Evolutionary conservation across 2,888 invertebrate species (phyloP), one percentile per base, ranked within the genome.

Genomic region (Lydus trimaculatus): DNA sequence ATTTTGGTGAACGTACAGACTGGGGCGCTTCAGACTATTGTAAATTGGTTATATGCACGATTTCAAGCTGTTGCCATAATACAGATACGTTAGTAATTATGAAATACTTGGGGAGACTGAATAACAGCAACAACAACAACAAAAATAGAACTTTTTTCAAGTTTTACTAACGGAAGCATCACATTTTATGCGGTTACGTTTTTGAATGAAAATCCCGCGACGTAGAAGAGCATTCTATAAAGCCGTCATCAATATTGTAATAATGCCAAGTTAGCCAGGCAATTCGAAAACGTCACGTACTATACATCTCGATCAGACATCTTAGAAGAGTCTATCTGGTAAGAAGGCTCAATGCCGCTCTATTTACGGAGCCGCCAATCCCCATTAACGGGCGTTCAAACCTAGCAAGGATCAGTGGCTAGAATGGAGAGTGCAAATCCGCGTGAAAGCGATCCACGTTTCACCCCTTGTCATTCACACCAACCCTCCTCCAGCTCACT

Each of bases 321-420:
- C 70, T 71, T 71, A 17, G 60, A 68, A 61, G 74, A 75, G 75
- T 74, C 74, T 75, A 71, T 73, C 74, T 67, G 75, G 75, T 81
- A 81, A 81, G 81, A 81, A 83, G 83, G 84, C 84, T 84, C 83
- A 84, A 84, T 84, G 83, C 82, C 84, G 84, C 83, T 84, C 84
- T 85, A 84, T 84, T 85, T 84, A 83, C 84, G 81, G 82, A 83
- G 82, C 83, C 84, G 83, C 84, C 84, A 84, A 84, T 84, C 84
- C 84, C 84, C 83, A 84, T 84, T 84, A 84, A 81, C 81, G 79
- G 48, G 76, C 80, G 79, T 80, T 80, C 79, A 78, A 80, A 79
- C 76, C 79, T 73, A 76, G 77, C 79, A 80, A 80, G 80, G 79
- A 81, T 82, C 81, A 80, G 80, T 78, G 80, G 78, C 79, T 73